Percentiles rank a stretch among this genome's conserved stretches.
Conservation (phyloP, 1,140 invertebrate genomes). For the Cotesia vestalis region DNA sequence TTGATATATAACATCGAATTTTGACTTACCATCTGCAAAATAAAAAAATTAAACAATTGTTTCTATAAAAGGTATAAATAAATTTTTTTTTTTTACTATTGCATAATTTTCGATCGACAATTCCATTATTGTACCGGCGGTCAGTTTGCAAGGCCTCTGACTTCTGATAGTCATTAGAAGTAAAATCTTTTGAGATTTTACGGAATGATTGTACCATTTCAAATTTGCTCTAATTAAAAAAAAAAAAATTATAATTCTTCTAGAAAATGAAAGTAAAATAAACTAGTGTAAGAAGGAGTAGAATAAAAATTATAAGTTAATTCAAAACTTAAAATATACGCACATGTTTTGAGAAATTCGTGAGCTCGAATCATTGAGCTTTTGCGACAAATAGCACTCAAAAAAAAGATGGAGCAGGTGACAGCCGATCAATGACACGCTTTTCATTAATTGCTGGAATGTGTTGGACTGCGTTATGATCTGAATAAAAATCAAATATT, state of each 20-base stretch:
- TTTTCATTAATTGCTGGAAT: slow-evolving; percentile 2
- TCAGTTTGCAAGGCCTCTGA: slow-evolving; percentile 28
- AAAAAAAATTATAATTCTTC: background rate
- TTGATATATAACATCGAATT: too few species aligned
- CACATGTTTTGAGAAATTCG: background rate
- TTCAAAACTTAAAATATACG: background rate
- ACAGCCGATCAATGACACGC: background rate
- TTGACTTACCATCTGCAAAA: too few species aligned
- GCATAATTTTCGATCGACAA: slow-evolving; percentile 33
- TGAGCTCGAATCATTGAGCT: background rate
- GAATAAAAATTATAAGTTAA: too few species aligned
- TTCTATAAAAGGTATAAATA: too few species aligned
- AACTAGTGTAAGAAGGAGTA: background rate
- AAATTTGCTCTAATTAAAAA: slow-evolving; percentile 14
- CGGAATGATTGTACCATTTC: slow-evolving; percentile 23
- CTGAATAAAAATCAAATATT: background rate
- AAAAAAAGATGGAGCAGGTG: slow-evolving; percentile 1
- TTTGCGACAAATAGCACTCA: slow-evolving; percentile 18
- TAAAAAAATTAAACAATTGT: too few species aligned
- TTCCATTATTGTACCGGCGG: slow-evolving; percentile 30
- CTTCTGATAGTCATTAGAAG: slow-evolving; percentile 27
- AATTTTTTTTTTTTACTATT: slow-evolving; percentile 13
- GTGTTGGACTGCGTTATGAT: background rate
- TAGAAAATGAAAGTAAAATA: background rate
- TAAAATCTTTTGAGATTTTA: slow-evolving; percentile 25